phyloP scores from a whole-genome alignment of 1,140 invertebrate species.

The Teleopsis dalmanni region DNA sequence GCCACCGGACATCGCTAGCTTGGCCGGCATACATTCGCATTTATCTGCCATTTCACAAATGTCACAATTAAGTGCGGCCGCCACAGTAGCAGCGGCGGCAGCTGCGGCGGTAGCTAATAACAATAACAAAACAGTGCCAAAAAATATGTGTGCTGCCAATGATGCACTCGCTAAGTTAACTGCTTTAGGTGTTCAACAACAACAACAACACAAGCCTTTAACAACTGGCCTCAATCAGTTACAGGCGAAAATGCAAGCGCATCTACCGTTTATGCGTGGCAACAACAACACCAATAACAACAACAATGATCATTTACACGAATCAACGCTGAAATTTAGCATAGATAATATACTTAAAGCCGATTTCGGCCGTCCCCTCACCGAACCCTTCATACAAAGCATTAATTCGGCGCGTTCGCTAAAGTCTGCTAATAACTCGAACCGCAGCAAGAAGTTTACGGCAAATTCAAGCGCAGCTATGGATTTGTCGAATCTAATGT shows the following conservation, averaged over 20 bases:
- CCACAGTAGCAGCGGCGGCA: conserved; percentile 30
- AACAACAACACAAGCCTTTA: conserved; percentile 6
- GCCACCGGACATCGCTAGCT: neutral
- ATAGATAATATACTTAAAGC: conserved; percentile 89
- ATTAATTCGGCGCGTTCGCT: conserved; percentile 32
- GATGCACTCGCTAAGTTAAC: conserved; percentile 10
- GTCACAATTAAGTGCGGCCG: conserved; percentile 29
- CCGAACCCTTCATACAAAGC: conserved; percentile 58
- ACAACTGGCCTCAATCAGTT: conserved; percentile 11
- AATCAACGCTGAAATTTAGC: conserved; percentile 73
- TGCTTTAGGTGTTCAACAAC: too few species aligned
- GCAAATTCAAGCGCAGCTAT: neutral
- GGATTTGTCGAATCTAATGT: neutral
- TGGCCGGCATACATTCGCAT: conserved; percentile 16
- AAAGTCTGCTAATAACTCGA: neutral
- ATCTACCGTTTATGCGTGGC: conserved; percentile 7
- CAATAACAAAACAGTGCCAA: conserved; percentile 1
- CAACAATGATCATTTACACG: conserved; percentile 44
- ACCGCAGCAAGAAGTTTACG: neutral
- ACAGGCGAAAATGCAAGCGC: conserved; percentile 21
- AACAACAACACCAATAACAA: conserved; percentile 14
- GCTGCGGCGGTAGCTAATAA: conserved; percentile 17
- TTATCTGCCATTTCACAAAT: conserved; percentile 26
- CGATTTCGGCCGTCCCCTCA: conserved; percentile 72
- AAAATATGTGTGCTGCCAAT: neutral